Base-by-base conservation (phyloP, 53 echinoderm and acorn worm species). In the Crossaster papposus region DNA sequence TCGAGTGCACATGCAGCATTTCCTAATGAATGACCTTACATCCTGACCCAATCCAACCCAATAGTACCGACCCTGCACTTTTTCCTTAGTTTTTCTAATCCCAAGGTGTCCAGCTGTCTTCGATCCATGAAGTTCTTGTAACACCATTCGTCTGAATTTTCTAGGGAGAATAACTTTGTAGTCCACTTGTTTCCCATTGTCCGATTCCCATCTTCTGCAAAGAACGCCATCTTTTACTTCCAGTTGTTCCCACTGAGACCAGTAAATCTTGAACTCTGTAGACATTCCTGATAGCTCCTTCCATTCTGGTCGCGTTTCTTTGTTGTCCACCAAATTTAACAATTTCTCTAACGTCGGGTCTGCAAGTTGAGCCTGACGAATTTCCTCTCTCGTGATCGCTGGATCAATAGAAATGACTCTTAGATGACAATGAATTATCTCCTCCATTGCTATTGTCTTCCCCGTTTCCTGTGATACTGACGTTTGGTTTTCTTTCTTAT, bases 31-130 rank as follows among this genome's bases (percentile, higher is more conserved):
- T 24, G 20, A 14, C 26, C 44, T n/a, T 30, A 91, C 81, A 55
- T 86, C 86, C 51, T 32, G 23, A 70, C 72, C 34, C 14, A 33
- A 38, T 34, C 87, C 77, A 15, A 54, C 55, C 87, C 87, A 87
- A 52, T 55, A 87, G 55, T 76, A 87, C 10, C 77, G 35, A 1
- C 51, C 53, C 30, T 53, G 54, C 7, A 87, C 77, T 34, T 62
- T 53, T 18, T 52, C 72, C 14, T 20, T 26, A 22, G 83, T 83
- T 55, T 58, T 54, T 10, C 9, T 81, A 20, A 24, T 26, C 23
- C 82, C 82, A 26, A 83, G 37, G 30, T 83, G 83, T 33, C 83
- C 83, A 65, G 68, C 65, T 32, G 83, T 83, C 33, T n/a, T 30
- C 1, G n/a, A 1, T 32, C 24, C 83, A 83, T 83, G 83, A 4